phyloP scores from a whole-genome alignment of 1,140 invertebrate species.

The Drosophila lacertosa region DNA sequence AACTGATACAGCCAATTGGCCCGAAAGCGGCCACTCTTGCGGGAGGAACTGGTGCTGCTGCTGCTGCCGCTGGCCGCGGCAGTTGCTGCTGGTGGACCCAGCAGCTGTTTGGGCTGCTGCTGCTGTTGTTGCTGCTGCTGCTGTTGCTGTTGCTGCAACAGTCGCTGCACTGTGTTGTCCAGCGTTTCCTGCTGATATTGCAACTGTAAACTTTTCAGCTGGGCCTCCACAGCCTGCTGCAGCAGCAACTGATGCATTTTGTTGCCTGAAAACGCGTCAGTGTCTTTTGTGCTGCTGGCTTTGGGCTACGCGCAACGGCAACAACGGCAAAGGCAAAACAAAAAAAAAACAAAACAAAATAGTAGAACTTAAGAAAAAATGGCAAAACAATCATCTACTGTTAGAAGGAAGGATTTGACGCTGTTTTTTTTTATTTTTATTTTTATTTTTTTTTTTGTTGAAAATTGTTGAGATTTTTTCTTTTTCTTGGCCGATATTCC shows the following conservation, averaged over 20 bases:
- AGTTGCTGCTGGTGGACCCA: conserved; percentile 17
- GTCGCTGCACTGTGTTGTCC: conserved; percentile 63
- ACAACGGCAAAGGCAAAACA: conserved; percentile 10
- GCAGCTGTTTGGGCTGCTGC: conserved; percentile 22
- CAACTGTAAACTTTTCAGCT: conserved; percentile 59
- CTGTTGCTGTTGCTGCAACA: conserved; percentile 69
- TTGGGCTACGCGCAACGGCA: conserved; percentile 39
- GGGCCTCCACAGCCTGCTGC: conserved; percentile 70
- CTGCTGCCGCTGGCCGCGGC: neutral
- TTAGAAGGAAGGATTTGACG: conserved; percentile 80
- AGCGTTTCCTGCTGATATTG: conserved; percentile 66
- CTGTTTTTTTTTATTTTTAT: conserved; percentile 32
- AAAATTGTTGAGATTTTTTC: conserved; percentile 84
- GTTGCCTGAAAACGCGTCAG: conserved; percentile 55
- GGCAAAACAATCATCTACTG: conserved; percentile 60
- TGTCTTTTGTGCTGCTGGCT: conserved; percentile 56
- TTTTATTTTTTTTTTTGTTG: conserved; percentile 15
- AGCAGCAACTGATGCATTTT: conserved; percentile 68
- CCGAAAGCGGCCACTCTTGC: conserved; percentile 87
- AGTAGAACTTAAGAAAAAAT: conserved; percentile 62
- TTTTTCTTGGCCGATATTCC: conserved; percentile 83
- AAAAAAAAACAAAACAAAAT: conserved; percentile 44
- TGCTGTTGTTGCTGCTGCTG: conserved; percentile 47
- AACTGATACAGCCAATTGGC: conserved; percentile 88
- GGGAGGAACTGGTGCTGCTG: conserved; percentile 46